Base-by-base conservation (phyloP, 2,113 vertebrate genomes). In the Alethe diademata region DNA sequence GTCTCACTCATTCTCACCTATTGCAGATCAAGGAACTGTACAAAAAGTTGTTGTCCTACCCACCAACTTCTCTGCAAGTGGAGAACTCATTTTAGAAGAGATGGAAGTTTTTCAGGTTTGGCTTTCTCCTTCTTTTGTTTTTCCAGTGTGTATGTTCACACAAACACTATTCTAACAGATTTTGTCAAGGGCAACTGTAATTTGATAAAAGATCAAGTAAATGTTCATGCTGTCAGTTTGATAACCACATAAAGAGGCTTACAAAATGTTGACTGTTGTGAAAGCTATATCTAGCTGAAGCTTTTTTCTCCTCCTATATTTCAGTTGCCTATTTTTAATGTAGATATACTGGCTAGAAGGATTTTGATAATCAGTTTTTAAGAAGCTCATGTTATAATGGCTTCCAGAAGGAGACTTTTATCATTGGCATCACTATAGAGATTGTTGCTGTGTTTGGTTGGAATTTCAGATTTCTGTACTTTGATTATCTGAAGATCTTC, bases 41-140 rank as follows among this genome's bases (percentile, higher is more conserved):
- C 99, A 99, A 96, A 99, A 99, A 97, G 98, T 99, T 78, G 99
- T 99, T 6, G 99, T 99, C 17, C 97, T 99, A 70, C 99, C 99
- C 5, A 97, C 97, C 42, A 99, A 99, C 81, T 98, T 97, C 64
- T 99, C 99, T 64, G 94, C 98, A 95, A 98, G 98, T 20, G 98
- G 99, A 60, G 99, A 99, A 88, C 98, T 99, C 89, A 99, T 99
- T 93, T 98, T 99, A 96, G 99, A 99, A 97, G 99, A 99, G 96
- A 72, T 99, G 98, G 98, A 99, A 95, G 99, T 99, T 88, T 99
- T 99, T 97, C 98, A 99, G 99, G 99, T 99, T 97, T 95, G 98
- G 61, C 25, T 93, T 76, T 71, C 26, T 88, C 26, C 47, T 65
- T 19, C 42, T 86, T 83, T 69, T 70, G 31, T 73, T 79, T 64